Base-by-base conservation (phyloP, 2,888 invertebrate species). In the Tanaodytes sp. region DNA sequence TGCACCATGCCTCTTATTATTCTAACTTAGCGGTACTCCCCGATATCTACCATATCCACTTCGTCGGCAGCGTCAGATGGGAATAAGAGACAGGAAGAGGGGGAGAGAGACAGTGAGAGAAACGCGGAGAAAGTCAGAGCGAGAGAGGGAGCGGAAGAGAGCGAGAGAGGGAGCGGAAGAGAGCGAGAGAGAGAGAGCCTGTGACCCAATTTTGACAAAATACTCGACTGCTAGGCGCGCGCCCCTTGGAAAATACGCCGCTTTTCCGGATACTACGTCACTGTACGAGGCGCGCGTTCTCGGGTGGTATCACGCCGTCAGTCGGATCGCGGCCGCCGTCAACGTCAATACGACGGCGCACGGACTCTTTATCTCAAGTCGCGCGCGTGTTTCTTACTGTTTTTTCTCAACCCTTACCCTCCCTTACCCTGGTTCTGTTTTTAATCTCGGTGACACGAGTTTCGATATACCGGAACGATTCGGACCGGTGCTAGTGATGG, bases 251-350 rank as follows among this genome's bases (percentile, higher is more conserved):
- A 74, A 74, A 73, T 69, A 68, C 68, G 70, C 69, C 54, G 76
- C 73, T 82, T 83, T 81, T 82, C 82, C 81, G 78, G 79, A 79
- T 79, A 80, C 78, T 84, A 83, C 84, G 82, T 81, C 81, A 82
- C 81, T 82, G 82, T 73, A 75, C 74, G 75, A 76, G 73, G 77
- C 75, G 74, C 75, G 69, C 73, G 79, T 76, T 73, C 76, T 77
- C 75, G 78, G 76, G 77, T 78, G 69, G 80, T 76, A 79, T 80
- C 79, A 78, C 77, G 78, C 76, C 80, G 79, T 80, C 82, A 84
- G 84, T 83, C 81, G 82, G 83, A 80, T 83, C 82, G 82, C 83
- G 82, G 79, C 83, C 82, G 82, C 79, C 84, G 82, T 82, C 81
- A 83, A 84, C 83, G 82, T 82, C 80, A 79, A 83, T 83, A 83